Percentiles rank a stretch among this genome's conserved stretches.
phyloP scores from a whole-genome alignment of 2,113 vertebrate species.

The Indicator maculatus region DNA sequence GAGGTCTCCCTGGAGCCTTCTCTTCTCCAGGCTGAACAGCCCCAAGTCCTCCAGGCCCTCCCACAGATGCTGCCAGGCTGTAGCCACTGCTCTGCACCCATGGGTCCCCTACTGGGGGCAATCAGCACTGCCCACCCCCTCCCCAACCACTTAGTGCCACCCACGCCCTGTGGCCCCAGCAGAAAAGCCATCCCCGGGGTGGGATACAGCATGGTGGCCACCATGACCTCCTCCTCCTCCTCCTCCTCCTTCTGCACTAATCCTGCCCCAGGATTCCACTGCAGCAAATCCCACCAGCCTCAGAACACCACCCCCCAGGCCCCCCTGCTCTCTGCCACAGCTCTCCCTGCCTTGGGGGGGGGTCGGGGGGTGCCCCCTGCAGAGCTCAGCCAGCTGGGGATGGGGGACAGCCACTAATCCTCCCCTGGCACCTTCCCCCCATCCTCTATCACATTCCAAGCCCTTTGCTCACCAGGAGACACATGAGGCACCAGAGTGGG shows the following conservation, averaged over 20 bases:
- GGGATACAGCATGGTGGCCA: neutral
- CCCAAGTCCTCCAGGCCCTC: too few relatives aligned
- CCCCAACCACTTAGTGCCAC: accelerated
- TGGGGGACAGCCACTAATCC: neutral
- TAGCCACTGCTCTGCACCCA: accelerated
- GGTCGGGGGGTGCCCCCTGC: neutral
- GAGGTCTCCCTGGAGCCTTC: too few relatives aligned
- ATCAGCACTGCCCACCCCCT: accelerated
- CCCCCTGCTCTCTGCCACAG: neutral
- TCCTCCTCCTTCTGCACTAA: neutral
- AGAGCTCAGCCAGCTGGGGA: neutral
- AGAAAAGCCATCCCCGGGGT: accelerated
- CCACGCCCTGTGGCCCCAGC: neutral
- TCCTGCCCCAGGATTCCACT: neutral
- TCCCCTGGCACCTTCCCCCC: accelerated
- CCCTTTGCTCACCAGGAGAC: accelerated
- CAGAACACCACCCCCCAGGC: neutral
- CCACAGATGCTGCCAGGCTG: neutral
- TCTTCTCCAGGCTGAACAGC: too few relatives aligned
- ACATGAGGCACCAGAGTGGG: neutral
- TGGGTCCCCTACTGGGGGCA: neutral
- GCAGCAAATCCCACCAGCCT: neutral
- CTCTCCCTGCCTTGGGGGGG: neutral
- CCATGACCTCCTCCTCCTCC: neutral
- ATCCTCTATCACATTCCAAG: accelerated